These are phyloP conservation scores for Cydia strobilella DNA, from an alignment of 1,140 invertebrate genomes.

Conservation along the genomic window DNA sequence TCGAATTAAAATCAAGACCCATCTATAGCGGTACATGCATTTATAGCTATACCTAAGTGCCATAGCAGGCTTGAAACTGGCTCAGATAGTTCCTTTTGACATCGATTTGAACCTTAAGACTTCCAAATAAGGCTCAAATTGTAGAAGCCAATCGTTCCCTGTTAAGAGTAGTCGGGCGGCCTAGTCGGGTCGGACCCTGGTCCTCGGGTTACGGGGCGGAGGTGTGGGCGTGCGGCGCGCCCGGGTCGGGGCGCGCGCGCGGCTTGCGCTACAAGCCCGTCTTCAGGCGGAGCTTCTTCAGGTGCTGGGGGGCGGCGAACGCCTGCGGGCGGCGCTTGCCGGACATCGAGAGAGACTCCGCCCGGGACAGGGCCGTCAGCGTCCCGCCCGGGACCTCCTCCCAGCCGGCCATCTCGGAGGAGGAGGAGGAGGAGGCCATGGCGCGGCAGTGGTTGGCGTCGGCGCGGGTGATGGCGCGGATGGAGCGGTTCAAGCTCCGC, in stretches of 20 bases:
- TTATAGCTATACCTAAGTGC: too few species aligned
- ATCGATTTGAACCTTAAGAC: too few species aligned
- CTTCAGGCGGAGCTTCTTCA: slow-evolving; percentile 70
- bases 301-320: slow-evolving; percentile 50
- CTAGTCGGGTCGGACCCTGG: not conserved
- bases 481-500: slow-evolving; percentile 51
- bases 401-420: slow-evolving; percentile 48
- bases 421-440: slow-evolving; percentile 54
- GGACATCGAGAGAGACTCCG: slow-evolving; percentile 40
- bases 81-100: too few species aligned
- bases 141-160: too few species aligned
- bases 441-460: slow-evolving; percentile 47
- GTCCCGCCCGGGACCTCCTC: slow-evolving; percentile 54
- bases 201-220: too few species aligned
- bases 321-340: slow-evolving; percentile 54
- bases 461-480: slow-evolving; percentile 40
- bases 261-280: slow-evolving; percentile 58
- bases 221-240: too few species aligned
- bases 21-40: too few species aligned
- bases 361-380: slow-evolving; percentile 38
- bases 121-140: too few species aligned
- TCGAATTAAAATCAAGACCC: too few species aligned
- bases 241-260: slow-evolving; percentile 35
- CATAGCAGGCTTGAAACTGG: too few species aligned
- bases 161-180: not conserved